A percentile compares a stretch with the other conserved stretches of the same genome.
phyloP scores from a whole-genome alignment of 2,797 vertebrate species.

The Acrossocheilus wenchowensis region DNA sequence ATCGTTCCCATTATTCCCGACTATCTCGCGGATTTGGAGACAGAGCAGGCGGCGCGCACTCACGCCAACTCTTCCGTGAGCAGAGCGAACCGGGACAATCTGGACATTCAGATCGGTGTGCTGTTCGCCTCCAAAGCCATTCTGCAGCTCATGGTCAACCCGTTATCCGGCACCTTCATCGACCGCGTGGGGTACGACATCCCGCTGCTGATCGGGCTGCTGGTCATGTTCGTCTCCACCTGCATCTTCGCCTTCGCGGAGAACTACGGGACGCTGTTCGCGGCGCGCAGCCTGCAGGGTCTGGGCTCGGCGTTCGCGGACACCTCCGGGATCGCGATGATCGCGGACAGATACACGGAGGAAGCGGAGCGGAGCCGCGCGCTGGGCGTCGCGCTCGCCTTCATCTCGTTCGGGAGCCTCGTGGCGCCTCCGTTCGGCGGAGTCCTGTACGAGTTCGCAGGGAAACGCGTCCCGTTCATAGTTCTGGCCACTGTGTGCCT shows the following conservation, averaged over 20 bases:
- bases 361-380: slow-evolving; percentile 90
- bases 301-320: slow-evolving; percentile 96
- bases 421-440: slow-evolving; percentile 96
- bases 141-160: slow-evolving; percentile 94
- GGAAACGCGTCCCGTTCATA: slow-evolving; percentile 89
- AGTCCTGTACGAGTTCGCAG: slow-evolving; percentile 88
- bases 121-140: slow-evolving; percentile 97
- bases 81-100: slow-evolving; percentile 79
- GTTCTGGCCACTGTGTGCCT: slow-evolving; percentile 89
- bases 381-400: slow-evolving; percentile 92
- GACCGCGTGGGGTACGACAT: slow-evolving; percentile 94
- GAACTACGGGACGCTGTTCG: slow-evolving; percentile 90
- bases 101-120: slow-evolving; percentile 93
- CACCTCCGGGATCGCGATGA: slow-evolving; percentile 95
- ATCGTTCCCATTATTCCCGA: slow-evolving; percentile 97
- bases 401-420: slow-evolving; percentile 96
- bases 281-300: slow-evolving; percentile 92
- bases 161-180: slow-evolving; percentile 93
- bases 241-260: slow-evolving; percentile 90
- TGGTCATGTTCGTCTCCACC: slow-evolving; percentile 92
- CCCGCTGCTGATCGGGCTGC: slow-evolving; percentile 91
- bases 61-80: slow-evolving; percentile 72
- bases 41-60: slow-evolving; percentile 72
- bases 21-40: slow-evolving; percentile 87
- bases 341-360: slow-evolving; percentile 93